Conservation (phyloP, 2,888 invertebrate genomes). For the Orthosia incerta region DNA sequence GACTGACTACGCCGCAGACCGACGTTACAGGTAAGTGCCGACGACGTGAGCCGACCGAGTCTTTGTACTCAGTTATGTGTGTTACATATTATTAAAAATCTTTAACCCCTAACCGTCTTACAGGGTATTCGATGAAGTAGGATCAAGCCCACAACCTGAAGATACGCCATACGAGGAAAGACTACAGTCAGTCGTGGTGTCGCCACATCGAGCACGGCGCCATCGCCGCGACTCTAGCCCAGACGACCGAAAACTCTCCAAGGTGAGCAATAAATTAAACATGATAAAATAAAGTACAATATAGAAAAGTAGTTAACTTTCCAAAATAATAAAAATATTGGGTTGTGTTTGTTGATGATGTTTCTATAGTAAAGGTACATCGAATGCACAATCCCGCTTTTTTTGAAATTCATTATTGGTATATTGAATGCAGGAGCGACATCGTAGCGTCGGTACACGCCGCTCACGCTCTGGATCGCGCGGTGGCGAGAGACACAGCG, state of each 20-base stretch:
- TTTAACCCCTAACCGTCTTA: not conserved
- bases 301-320: no score
- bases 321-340: no score
- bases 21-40: slow-evolving; percentile 89
- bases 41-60: not conserved
- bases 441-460: slow-evolving; percentile 77
- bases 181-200: slow-evolving; percentile 90
- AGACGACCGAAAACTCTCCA: slow-evolving; percentile 90
- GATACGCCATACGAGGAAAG: slow-evolving; percentile 89
- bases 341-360: no score
- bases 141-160: slow-evolving; percentile 93
- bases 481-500: slow-evolving; percentile 78
- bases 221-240: slow-evolving; percentile 93
- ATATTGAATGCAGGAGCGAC: slow-evolving; percentile 78
- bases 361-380: not conserved
- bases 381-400: not conserved
- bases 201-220: slow-evolving; percentile 85
- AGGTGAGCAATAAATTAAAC: slow-evolving; percentile 69
- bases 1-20: slow-evolving; percentile 87
- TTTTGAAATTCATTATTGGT: slow-evolving; percentile 3
- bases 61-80: not conserved
- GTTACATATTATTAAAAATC: slow-evolving; percentile 2
- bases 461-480: slow-evolving; percentile 82
- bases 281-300: no score
- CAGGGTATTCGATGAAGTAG: slow-evolving; percentile 88